Evolutionary conservation across 2,797 vertebrate species (phyloP).

Genomic region (Tachyglossus aculeatus): DNA sequence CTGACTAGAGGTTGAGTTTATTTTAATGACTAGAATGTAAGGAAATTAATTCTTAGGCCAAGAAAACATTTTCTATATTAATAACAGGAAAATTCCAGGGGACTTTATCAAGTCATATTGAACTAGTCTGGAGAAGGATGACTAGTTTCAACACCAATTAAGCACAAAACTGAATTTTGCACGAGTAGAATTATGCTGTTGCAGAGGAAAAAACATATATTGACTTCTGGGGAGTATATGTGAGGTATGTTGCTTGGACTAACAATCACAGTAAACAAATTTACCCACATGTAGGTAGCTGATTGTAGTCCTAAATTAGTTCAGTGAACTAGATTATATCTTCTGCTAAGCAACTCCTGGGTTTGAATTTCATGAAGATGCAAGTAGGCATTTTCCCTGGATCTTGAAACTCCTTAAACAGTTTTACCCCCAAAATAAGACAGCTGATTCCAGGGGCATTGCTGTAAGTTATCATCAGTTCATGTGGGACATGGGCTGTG

Average conservation of each 20-base stretch:
- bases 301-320: background rate
- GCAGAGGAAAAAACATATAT: no score
- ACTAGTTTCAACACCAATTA: no score
- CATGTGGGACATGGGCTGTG: no score
- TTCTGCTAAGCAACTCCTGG: background rate
- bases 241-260: background rate
- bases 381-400: background rate
- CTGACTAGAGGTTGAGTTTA: no score
- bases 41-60: no score
- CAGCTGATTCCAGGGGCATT: background rate
- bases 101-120: no score
- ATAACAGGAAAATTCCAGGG: no score
- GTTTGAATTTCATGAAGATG: slow-evolving; percentile 16
- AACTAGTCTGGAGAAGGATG: no score
- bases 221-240: background rate
- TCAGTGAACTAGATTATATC: background rate
- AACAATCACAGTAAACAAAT: slow-evolving; percentile 5
- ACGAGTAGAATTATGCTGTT: no score
- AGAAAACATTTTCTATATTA: no score
- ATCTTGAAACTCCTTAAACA: background rate
- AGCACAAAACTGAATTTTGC: no score
- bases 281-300: background rate
- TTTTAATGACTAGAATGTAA: no score
- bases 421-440: background rate
- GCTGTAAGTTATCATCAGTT: background rate